Conservation (phyloP, 1,140 invertebrate species). For the Colletes gigas region DNA sequence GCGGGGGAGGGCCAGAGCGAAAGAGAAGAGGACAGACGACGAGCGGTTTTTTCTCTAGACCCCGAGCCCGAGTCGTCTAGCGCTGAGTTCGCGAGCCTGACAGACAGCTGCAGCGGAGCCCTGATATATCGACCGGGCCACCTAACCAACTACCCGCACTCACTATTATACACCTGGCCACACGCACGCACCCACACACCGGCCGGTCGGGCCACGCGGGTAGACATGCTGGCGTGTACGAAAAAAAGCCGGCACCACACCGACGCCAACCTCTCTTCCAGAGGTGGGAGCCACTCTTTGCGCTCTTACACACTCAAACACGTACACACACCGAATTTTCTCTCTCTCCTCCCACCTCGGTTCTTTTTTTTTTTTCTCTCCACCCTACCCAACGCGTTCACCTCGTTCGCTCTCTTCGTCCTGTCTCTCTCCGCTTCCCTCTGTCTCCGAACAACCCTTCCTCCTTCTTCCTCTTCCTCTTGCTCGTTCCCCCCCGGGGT, state of each 20-base stretch:
- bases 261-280: constrained; percentile 50
- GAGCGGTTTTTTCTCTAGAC: constrained; percentile 73
- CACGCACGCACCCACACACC: constrained; percentile 45
- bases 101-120: constrained; percentile 79
- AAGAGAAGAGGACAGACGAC: constrained; percentile 52
- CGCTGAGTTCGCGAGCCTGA: constrained; percentile 76
- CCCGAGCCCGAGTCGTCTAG: constrained; percentile 73
- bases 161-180: constrained; percentile 69
- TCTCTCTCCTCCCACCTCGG: constrained; percentile 20
- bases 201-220: constrained; percentile 43
- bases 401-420: constrained; percentile 29
- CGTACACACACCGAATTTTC: constrained; percentile 48
- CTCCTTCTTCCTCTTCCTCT: constrained; percentile 42
- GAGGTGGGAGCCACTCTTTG: constrained; percentile 56
- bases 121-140: constrained; percentile 79
- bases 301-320: constrained; percentile 41
- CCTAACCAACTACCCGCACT: constrained; percentile 71
- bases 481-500: constrained; percentile 14
- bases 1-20: constrained; percentile 25
- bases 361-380: constrained; percentile 14
- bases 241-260: constrained; percentile 66
- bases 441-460: constrained; percentile 32
- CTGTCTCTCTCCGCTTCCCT: constrained; percentile 27
- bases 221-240: constrained; percentile 65
- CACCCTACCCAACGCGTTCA: neutral